phyloP scores from a whole-genome alignment of 1,140 invertebrate species.

The Dufourea novaeangliae region DNA sequence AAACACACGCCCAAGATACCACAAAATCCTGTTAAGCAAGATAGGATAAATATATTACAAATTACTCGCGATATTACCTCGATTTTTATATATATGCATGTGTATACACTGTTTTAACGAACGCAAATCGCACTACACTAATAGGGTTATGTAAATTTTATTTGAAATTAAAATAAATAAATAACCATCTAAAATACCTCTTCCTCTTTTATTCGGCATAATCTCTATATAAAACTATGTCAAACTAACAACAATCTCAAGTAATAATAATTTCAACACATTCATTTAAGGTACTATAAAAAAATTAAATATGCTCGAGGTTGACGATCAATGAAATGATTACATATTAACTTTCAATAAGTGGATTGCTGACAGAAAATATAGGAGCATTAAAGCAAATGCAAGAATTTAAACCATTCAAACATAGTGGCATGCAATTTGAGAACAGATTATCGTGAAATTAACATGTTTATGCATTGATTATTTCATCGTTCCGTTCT shows the following conservation, averaged over 20 bases:
- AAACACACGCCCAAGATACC: not conserved
- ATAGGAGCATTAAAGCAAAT: not conserved
- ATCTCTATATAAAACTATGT: not conserved
- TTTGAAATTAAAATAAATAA: not conserved
- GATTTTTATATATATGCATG: not conserved
- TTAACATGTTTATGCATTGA: not conserved
- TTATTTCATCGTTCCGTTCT: not conserved
- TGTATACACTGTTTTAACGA: not conserved
- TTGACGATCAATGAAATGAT: not conserved
- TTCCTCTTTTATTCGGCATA: not conserved
- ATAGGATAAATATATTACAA: slow-evolving; percentile 20
- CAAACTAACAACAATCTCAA: not conserved
- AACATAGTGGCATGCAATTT: no score
- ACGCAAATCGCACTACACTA: not conserved
- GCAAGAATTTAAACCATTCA: not conserved
- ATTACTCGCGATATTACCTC: slow-evolving; percentile 9
- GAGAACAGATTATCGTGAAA: not conserved
- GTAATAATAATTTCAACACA: not conserved
- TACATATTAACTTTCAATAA: not conserved
- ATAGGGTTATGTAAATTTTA: not conserved
- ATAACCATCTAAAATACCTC: not conserved
- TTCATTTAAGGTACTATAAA: not conserved
- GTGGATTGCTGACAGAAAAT: not conserved
- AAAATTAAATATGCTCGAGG: not conserved
- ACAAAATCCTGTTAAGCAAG: not conserved